A percentile compares a stretch with the other conserved stretches of the same genome.
These are phyloP conservation scores for Chionis minor DNA, from an alignment of 2,113 vertebrate genomes.

Conservation along the genomic window DNA sequence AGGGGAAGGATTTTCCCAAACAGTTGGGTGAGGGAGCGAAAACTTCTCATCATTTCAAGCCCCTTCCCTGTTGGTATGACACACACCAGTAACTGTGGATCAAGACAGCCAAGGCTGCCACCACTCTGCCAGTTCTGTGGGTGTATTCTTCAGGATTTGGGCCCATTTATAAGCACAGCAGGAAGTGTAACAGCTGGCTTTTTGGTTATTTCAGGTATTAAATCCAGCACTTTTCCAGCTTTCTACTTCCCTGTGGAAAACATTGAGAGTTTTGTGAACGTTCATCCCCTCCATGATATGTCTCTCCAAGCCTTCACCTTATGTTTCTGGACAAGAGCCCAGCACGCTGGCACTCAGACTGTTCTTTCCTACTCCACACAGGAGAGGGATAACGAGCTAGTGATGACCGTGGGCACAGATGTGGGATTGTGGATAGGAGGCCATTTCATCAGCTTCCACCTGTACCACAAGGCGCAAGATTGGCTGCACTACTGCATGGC, in stretches of 20 bases:
- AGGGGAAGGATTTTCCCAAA: not conserved
- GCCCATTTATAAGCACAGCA: not conserved
- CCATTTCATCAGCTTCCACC: conserved; percentile 73
- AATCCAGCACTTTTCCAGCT: conserved; percentile 65
- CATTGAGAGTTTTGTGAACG: conserved; percentile 69
- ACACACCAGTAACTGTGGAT: not conserved
- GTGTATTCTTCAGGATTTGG: not conserved
- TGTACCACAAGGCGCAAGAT: conserved; percentile 39
- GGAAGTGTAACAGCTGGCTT: not conserved
- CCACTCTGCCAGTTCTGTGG: not conserved
- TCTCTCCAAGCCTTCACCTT: conserved; percentile 76
- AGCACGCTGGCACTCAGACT: conserved; percentile 42
- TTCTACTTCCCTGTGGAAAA: conserved; percentile 77
- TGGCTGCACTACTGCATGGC: conserved; percentile 82
- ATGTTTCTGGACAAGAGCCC: conserved; percentile 75
- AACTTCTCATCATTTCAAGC: not conserved
- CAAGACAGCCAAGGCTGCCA: not conserved
- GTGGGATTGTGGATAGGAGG: conserved; percentile 80
- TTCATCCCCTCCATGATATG: conserved; percentile 64
- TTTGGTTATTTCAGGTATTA: not conserved
- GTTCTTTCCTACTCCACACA: conserved; percentile 78
- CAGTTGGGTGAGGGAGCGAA: not conserved
- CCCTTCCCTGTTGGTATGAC: not conserved
- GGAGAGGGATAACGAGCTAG: conserved; percentile 76
- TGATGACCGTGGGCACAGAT: conserved; percentile 66